Evolutionary conservation across 2,797 vertebrate genomes (phyloP), one percentile per base, ranked within the genome.

Genomic region (Neosilurus hyrtlii): DNA sequence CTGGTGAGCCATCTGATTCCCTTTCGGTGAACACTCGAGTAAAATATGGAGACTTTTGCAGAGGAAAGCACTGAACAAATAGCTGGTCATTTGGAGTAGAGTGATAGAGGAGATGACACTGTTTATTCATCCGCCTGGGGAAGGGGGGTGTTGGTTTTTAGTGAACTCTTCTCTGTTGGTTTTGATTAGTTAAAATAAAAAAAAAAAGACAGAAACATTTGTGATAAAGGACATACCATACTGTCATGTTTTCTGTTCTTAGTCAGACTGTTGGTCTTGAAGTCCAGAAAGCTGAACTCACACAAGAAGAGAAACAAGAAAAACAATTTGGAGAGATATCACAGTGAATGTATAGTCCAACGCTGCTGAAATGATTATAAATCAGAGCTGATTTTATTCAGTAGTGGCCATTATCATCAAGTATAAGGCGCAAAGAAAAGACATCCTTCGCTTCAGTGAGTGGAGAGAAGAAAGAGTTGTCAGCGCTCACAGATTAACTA

Each of bases 121-220:
- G 80, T 79, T 85, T 76, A 68, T 85, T 85, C 83, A 79, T 88
- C 79, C 73, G 79, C 43, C 76, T 43, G 67, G 62, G 82, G 81
- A 78, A 83, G 85, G 62, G 56, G 82, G 79, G 74, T 83, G 85
- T 70, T n/a, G 30, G 16, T 84, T 57, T 82, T 86, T 86, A 86
- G 77, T 54, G 63, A 74, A 79, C 80, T 79, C 76, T 82, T 87
- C 57, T 62, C 62, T 54, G 59, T 66, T 24, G 4, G 57, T 78
- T 86, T 81, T 81, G 85, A 84, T 86, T 68, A 83, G 83, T 63
- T 52, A 35, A 7, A 56, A 72, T n/a, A 43, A 51, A 49, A 82
- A 79, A 66, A 26, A 59, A 76, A 43, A 26, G 18, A 56, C 22
- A 81, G 76, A 65, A 30, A 49, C 37, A 20, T 52, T 81, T 59